Evolutionary conservation across 2,888 invertebrate genomes (phyloP), one percentile per base, ranked within the genome.

Genomic region (Epirrita christyi): DNA sequence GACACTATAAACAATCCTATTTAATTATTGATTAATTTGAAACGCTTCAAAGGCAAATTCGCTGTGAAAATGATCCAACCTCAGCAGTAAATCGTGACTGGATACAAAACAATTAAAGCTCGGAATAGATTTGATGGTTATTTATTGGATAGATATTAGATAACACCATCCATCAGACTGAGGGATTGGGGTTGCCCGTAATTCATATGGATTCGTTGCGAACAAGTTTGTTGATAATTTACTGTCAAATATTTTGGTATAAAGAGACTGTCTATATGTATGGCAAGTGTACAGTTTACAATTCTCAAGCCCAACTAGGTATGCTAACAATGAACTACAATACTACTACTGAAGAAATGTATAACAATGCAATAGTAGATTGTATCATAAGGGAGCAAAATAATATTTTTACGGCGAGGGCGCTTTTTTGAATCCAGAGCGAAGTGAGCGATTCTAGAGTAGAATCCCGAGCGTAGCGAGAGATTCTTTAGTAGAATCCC

Each of bases 141-240:
- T 85, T 86, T 83, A 85, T 86, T 76, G 75, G 75, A 75, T 75
- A 72, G 77, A 77, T 78, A 81, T 81, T 76, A 80, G 80, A 80
- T 83, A 77, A 76, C 70, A 72, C 77, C 71, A 78, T 83, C 76
- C 71, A 76, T 82, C 81, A 78, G 69, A 46, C 43, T 52, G 63
- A 50, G 52, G 43, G 52, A 46, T 54, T 38, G 53, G 51, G 63
- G 55, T 50, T 60, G 52, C 46, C 55, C 55, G 53, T 67, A 58
- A 67, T 61, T 67, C 58, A 67, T 64, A 61, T 54, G 59, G 43
- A 54, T 55, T 56, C 52, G 13, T 50, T 41, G 51, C 46, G 47
- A 59, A 62, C 56, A 61, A 61, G 59, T 62, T 64, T 59, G 45
- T 53, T 55, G 28, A 55, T 55, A 43, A 59, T 63, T 58, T 44